These are phyloP conservation scores for Pollenia labialis DNA, from an alignment of 2,888 invertebrate genomes.

Conservation along the genomic window DNA sequence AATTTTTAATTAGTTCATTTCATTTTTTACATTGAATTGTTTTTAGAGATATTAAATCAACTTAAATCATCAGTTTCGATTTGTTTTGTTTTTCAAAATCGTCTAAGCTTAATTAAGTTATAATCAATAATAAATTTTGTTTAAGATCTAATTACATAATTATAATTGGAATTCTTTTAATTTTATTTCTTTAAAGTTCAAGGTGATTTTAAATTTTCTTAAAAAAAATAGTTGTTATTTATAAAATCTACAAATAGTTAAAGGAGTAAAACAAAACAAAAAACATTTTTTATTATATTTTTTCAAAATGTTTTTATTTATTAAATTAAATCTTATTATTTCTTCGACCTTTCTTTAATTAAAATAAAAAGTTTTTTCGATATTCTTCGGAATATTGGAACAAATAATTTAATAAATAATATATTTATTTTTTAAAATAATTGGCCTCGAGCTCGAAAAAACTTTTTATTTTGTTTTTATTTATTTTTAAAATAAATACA, in stretches of 20 bases:
- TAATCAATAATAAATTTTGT: slow-evolving; percentile 45
- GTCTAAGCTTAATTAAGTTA: slow-evolving; percentile 34
- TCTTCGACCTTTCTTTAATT: no score
- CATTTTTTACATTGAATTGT: slow-evolving; percentile 47
- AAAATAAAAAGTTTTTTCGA: no score
- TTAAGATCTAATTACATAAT: slow-evolving; percentile 42
- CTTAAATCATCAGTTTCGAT: slow-evolving; percentile 25
- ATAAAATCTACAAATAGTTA: slow-evolving; percentile 20
- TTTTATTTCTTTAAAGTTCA: slow-evolving; percentile 26
- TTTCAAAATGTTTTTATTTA: neutral
- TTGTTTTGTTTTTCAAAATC: slow-evolving; percentile 51
- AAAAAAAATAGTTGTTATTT: slow-evolving; percentile 37
- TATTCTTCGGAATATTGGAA: no score
- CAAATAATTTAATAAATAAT: no score
- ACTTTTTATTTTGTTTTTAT: no score
- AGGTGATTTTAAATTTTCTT: slow-evolving; percentile 7
- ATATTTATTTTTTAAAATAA: no score
- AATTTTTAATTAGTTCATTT: slow-evolving; percentile 34
- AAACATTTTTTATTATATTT: neutral
- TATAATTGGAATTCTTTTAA: neutral
- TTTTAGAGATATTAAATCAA: slow-evolving; percentile 3
- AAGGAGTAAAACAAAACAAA: neutral
- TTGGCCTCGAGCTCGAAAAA: no score
- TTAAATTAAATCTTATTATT: no score
- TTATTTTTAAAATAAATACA: no score